Base-by-base conservation (phyloP, 2,888 invertebrate genomes). In the Sabatieria punctata region DNA sequence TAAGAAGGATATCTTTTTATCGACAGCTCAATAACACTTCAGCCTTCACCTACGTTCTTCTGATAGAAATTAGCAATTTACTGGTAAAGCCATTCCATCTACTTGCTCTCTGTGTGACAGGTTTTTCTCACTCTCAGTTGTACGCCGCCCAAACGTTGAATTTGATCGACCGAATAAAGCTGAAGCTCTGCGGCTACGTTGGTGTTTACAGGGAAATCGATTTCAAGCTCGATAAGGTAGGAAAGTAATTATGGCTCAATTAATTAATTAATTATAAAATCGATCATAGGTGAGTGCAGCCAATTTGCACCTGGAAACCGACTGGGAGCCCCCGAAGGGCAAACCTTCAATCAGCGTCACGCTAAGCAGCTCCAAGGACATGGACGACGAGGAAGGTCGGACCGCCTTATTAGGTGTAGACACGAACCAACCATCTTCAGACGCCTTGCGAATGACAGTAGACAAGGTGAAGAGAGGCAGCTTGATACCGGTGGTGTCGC, bases 71-170 rank as follows among this genome's bases (percentile, higher is more conserved):
- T 24, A 49, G 48, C 35, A 52, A 57, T 33, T 49, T 57, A 45
- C 50, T 54, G 50, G 51, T 52, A 15, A 40, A 24, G n/a, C 18
- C 27, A n/a, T 23, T 18, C n/a, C 6, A 6, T 18, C 1, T 23
- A 38, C 26, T 35, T 15, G 11, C 30, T 11, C 15, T 30, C 15
- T 8, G 30, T 30, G 8, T 30, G 11, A 30, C 15, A 30, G 11
- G 15, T 11, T 30, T 15, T 11, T 30, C 30, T 8, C 30, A 30
- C 8, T 37, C 37, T 8, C 35, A 55, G 55, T 25, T 39, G 2
- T 49, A 54, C 38, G 52, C 55, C 4, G 55, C 55, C 8, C 53
- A 55, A 19, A 53, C 53, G 6, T 38, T 57, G 27, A 57, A 57
- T 37, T 51, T 53, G 4, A 45, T 57, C 24, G 52, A 57, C 45